These are phyloP conservation scores for Hystrix brachyura DNA, from an alignment of 2,113 vertebrate genomes.

Conservation along the genomic window DNA sequence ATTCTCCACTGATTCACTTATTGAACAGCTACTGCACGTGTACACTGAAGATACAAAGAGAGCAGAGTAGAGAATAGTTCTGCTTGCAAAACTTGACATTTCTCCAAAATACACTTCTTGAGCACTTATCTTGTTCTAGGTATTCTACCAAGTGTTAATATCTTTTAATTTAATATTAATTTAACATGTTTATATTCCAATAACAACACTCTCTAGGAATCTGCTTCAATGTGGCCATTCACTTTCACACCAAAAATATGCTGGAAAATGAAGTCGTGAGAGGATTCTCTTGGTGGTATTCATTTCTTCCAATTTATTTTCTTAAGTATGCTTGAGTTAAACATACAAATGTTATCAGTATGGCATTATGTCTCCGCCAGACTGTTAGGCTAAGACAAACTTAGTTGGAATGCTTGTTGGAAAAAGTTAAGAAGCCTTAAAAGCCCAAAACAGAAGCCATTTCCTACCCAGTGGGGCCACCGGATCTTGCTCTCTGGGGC, in stretches of 20 bases:
- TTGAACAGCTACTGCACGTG: not conserved
- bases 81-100: not conserved
- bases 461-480: conserved; percentile 58
- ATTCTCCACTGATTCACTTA: not conserved
- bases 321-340: not conserved
- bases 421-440: conserved; percentile 11
- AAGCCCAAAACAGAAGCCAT: conserved; percentile 3
- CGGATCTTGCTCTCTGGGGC: not conserved
- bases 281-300: not conserved
- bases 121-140: not conserved
- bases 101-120: not conserved
- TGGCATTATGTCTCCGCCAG: not conserved
- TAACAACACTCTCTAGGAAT: not conserved
- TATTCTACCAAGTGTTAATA: not conserved
- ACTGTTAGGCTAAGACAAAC: not conserved
- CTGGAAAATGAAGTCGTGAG: not conserved
- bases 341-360: not conserved
- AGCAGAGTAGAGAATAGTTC: not conserved
- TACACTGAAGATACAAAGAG: not conserved
- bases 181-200: not conserved
- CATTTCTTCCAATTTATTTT: not conserved
- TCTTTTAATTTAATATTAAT: not conserved
- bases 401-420: not conserved
- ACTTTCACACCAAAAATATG: not conserved
- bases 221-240: not conserved